Percentiles rank a stretch among this genome's conserved stretches.
phyloP scores from a whole-genome alignment of 2,113 vertebrate species.

The Promerops cafer region DNA sequence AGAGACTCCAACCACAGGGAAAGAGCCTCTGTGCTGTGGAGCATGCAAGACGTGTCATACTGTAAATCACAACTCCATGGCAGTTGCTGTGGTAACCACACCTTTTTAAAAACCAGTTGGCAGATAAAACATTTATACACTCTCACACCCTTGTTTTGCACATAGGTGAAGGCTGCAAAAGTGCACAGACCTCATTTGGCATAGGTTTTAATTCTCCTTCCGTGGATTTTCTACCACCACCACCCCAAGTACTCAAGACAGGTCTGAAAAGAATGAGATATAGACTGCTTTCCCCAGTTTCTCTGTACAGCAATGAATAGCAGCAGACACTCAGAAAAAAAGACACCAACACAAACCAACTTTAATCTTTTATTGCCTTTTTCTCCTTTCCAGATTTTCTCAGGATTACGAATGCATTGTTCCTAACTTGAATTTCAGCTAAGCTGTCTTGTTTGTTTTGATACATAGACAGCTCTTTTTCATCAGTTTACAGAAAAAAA shows the following conservation, averaged over 20 bases:
- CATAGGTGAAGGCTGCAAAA: background rate
- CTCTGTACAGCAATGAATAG: background rate
- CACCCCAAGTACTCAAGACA: background rate
- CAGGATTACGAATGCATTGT: background rate
- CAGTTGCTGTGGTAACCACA: conserved; percentile 20
- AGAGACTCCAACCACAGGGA: background rate
- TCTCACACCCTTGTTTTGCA: background rate
- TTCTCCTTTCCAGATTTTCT: background rate
- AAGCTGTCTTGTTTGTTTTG: background rate
- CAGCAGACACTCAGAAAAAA: background rate
- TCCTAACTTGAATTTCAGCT: background rate
- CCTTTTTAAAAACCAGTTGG: background rate
- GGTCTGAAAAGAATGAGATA: background rate
- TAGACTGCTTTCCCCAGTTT: background rate
- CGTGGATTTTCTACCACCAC: background rate
- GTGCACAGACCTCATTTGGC: background rate
- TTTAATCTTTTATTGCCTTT: background rate
- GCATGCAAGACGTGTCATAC: background rate
- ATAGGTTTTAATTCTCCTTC: background rate
- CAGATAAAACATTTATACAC: background rate
- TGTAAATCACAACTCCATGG: background rate
- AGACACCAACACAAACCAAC: background rate
- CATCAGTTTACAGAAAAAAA: background rate
- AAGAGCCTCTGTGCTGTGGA: background rate
- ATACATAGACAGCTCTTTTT: background rate